Percentiles rank a stretch among this genome's conserved stretches.
Evolutionary conservation across 2,888 invertebrate species (phyloP).

Genomic region (Cataglyphis livida): DNA sequence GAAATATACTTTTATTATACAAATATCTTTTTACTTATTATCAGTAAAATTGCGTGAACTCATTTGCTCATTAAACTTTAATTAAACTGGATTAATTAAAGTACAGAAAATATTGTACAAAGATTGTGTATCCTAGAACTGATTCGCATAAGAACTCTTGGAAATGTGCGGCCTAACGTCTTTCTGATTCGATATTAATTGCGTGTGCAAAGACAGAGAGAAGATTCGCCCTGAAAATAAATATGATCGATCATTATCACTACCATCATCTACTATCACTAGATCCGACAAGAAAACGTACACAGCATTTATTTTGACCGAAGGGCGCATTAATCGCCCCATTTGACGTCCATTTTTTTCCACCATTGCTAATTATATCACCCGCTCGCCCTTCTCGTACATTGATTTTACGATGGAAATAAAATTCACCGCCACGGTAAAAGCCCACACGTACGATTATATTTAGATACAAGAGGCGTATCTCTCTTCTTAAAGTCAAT

Average conservation of each 20-base stretch:
- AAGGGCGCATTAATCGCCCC: conserved; percentile 62
- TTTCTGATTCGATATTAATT: neutral
- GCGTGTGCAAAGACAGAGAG: neutral
- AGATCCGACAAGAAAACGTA: conserved; percentile 18
- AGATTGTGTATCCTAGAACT: neutral
- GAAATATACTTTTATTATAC: neutral
- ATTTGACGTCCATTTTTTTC: conserved; percentile 62
- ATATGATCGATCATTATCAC: conserved; percentile 58
- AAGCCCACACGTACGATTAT: conserved; percentile 49
- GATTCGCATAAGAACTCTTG: neutral
- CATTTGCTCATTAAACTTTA: too few species aligned
- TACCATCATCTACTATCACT: conserved; percentile 6
- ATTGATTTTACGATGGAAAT: conserved; percentile 62
- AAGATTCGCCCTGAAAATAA: conserved; percentile 58
- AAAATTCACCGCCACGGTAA: conserved; percentile 43
- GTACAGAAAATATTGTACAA: neutral
- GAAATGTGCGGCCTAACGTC: neutral
- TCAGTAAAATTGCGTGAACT: too few species aligned
- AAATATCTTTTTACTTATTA: neutral
- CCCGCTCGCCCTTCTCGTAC: conserved; percentile 60
- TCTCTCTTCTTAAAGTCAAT: conserved; percentile 42
- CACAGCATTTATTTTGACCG: conserved; percentile 55
- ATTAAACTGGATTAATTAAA: too few species aligned
- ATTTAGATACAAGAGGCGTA: conserved; percentile 38
- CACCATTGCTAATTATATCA: conserved; percentile 64